phyloP scores from a whole-genome alignment of 1,140 invertebrate species.

The Temnothorax curvispinosus region DNA sequence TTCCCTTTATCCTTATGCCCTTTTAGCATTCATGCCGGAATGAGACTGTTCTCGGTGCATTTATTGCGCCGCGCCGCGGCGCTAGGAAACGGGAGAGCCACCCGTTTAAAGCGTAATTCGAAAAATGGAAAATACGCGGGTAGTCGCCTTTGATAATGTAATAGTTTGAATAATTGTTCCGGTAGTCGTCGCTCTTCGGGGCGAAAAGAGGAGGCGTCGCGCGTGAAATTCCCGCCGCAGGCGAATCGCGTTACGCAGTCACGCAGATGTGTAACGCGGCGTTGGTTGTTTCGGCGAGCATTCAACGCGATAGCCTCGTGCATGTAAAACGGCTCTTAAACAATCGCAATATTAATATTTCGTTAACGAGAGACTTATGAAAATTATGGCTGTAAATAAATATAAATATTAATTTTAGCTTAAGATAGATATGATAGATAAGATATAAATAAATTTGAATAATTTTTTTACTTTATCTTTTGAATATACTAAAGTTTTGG shows the following conservation, averaged over 20 bases:
- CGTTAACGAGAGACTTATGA: background rate
- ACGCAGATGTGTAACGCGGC: background rate
- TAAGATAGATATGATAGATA: too few species aligned
- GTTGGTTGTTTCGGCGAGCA: background rate
- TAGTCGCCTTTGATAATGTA: constrained; percentile 50
- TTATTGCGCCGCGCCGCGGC: constrained; percentile 35
- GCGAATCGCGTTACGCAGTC: constrained; percentile 35
- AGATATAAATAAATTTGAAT: background rate
- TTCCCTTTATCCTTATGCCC: constrained; percentile 58
- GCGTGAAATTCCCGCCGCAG: constrained; percentile 33
- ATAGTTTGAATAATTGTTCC: constrained; percentile 52
- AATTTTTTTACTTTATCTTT: background rate
- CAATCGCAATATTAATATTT: constrained; percentile 5
- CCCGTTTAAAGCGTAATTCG: constrained; percentile 55
- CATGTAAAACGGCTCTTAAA: background rate
- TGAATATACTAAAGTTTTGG: background rate
- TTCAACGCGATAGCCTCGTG: background rate
- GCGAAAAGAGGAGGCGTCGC: background rate
- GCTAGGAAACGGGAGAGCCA: background rate
- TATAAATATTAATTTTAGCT: background rate
- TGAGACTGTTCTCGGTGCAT: constrained; percentile 54
- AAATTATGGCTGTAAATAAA: background rate
- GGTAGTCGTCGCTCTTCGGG: constrained; percentile 23
- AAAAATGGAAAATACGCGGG: constrained; percentile 49
- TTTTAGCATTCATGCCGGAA: constrained; percentile 53